A percentile compares a stretch with the other conserved stretches of the same genome.
phyloP scores from a whole-genome alignment of 2,113 vertebrate genomes.

The human region DNA sequence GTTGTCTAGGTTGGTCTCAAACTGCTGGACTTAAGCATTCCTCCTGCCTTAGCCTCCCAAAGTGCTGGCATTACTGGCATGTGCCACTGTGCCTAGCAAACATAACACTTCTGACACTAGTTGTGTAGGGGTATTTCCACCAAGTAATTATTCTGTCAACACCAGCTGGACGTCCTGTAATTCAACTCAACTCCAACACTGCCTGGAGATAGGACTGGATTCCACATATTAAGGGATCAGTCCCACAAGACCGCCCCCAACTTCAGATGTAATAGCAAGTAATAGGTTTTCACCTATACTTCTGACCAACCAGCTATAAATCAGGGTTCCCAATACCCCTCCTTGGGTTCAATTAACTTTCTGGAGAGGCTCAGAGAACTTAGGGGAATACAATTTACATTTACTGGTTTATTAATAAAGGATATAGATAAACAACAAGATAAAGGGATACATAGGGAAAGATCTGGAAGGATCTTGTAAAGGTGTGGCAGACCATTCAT shows the following conservation, averaged over 20 bases:
- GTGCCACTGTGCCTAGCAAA: no score
- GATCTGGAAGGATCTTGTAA: background rate
- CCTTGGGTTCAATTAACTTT: background rate
- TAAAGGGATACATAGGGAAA: background rate
- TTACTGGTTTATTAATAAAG: background rate
- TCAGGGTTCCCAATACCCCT: background rate
- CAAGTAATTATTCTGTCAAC: background rate
- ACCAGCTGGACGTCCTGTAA: background rate
- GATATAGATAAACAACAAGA: background rate
- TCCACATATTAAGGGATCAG: background rate
- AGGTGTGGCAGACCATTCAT: fast-evolving
- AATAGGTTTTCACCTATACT: background rate
- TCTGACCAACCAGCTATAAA: background rate
- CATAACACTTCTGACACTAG: background rate
- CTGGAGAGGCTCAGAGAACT: background rate
- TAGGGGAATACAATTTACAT: background rate
- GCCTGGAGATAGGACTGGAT: no score
- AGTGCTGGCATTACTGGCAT: no score
- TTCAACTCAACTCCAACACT: background rate
- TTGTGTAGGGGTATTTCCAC: background rate
- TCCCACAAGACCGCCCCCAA: no score
- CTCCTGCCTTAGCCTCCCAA: no score
- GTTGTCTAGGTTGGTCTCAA: no score
- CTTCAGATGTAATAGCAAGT: background rate
- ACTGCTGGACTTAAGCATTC: no score